Conservation (phyloP, 1,140 invertebrate species). For the Monomorium pharaonis region DNA sequence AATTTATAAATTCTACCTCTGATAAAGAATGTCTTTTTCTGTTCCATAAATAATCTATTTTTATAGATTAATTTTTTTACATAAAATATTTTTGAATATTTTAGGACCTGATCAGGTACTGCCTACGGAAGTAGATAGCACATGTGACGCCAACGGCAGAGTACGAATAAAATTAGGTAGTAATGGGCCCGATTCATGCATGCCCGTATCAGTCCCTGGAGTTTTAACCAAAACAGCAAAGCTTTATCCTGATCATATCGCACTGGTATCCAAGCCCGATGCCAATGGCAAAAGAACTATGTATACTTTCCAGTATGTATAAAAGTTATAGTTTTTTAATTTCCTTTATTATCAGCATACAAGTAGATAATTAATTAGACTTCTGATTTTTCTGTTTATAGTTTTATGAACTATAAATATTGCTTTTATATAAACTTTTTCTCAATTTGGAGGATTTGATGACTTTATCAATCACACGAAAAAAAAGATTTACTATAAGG, state of each 20-base stretch:
- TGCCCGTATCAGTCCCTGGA: slow-evolving; percentile 92
- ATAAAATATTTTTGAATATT: slow-evolving; percentile 23
- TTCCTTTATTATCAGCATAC: neutral
- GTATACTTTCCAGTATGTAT: slow-evolving; percentile 90
- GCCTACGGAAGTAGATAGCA: slow-evolving; percentile 86
- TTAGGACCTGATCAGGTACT: slow-evolving; percentile 91
- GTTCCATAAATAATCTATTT: neutral
- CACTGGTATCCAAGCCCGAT: slow-evolving; percentile 88
- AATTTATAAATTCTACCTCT: neutral
- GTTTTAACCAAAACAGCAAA: slow-evolving; percentile 88
- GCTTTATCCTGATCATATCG: slow-evolving; percentile 88
- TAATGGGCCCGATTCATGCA: slow-evolving; percentile 84
- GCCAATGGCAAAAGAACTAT: slow-evolving; percentile 84
- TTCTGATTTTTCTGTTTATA: neutral
- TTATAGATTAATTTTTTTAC: neutral
- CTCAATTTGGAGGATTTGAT: neutral
- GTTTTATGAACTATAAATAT: slow-evolving; percentile 11
- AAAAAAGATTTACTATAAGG: no score
- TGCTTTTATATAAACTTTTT: neutral
- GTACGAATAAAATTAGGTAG: slow-evolving; percentile 89
- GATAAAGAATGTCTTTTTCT: neutral
- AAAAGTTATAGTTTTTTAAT: neutral
- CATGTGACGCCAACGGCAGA: slow-evolving; percentile 86
- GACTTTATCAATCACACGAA: neutral
- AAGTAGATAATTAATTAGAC: neutral